Evolutionary conservation across 2,888 invertebrate genomes (phyloP).

Genomic region (Drosophila birchii): DNA sequence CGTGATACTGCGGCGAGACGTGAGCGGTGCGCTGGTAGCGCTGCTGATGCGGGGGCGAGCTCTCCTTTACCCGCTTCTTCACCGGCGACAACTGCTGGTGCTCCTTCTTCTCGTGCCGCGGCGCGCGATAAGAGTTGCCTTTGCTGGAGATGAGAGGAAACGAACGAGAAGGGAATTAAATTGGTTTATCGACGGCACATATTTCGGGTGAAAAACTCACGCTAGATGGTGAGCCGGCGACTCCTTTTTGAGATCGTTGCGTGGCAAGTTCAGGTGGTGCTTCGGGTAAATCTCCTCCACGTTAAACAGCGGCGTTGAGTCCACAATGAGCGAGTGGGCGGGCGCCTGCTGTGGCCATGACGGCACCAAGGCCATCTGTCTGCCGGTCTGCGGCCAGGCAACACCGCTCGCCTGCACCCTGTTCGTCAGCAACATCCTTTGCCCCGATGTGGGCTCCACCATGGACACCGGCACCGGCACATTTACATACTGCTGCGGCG

Average conservation of each 20-base stretch:
- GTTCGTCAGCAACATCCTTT: slow-evolving; percentile 90
- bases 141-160: slow-evolving; percentile 66
- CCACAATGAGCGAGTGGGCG: slow-evolving; percentile 90
- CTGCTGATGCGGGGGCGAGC: slow-evolving; percentile 91
- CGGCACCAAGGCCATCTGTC: slow-evolving; percentile 93
- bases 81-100: slow-evolving; percentile 97
- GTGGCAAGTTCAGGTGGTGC: slow-evolving; percentile 87
- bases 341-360: slow-evolving; percentile 93
- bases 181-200: neutral
- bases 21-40: slow-evolving; percentile 84
- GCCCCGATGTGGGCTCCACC: slow-evolving; percentile 92
- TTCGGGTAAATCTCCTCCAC: slow-evolving; percentile 86
- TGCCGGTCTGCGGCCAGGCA: slow-evolving; percentile 85
- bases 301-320: slow-evolving; percentile 90
- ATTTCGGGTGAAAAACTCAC: slow-evolving; percentile 53
- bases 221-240: slow-evolving; percentile 86
- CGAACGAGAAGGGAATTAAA: neutral
- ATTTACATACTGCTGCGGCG: slow-evolving; percentile 93
- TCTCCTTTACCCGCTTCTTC: slow-evolving; percentile 98
- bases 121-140: slow-evolving; percentile 85
- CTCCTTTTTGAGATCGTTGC: slow-evolving; percentile 87
- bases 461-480: slow-evolving; percentile 92
- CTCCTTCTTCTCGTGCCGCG: slow-evolving; percentile 90
- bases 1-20: slow-evolving; percentile 84
- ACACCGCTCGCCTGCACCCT: slow-evolving; percentile 85